Conservation (phyloP, 2,113 vertebrate species). For the Cyanistes caeruleus region DNA sequence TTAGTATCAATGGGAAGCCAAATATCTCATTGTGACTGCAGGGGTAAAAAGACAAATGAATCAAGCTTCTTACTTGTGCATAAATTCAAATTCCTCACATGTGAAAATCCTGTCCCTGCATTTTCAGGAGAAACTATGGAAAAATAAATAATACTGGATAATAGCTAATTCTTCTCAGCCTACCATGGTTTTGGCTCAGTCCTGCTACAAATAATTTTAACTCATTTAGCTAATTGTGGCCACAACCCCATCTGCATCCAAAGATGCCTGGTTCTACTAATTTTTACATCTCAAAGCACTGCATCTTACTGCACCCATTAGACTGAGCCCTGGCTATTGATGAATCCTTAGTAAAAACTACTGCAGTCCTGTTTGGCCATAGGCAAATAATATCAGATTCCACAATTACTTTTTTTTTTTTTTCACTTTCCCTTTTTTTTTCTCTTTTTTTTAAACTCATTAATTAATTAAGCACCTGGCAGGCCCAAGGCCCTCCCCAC, state of each 20-base stretch:
- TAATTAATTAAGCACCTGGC: not conserved
- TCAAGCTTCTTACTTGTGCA: not conserved
- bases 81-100: not conserved
- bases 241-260: not conserved
- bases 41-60: not conserved
- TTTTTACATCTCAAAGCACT: not conserved
- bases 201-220: not conserved
- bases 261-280: not conserved
- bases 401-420: not conserved
- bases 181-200: not conserved
- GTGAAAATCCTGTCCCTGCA: not conserved
- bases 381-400: not conserved
- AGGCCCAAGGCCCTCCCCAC: not conserved
- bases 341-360: conserved; percentile 14
- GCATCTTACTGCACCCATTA: not conserved
- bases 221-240: not conserved
- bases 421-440: not conserved
- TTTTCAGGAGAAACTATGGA: not conserved
- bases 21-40: not conserved
- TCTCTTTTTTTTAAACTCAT: not conserved
- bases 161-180: not conserved
- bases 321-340: conserved; percentile 10
- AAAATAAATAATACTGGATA: not conserved
- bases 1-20: not conserved
- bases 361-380: not conserved